phyloP scores from a whole-genome alignment of 2,888 invertebrate species.

The Crematogaster levior region DNA sequence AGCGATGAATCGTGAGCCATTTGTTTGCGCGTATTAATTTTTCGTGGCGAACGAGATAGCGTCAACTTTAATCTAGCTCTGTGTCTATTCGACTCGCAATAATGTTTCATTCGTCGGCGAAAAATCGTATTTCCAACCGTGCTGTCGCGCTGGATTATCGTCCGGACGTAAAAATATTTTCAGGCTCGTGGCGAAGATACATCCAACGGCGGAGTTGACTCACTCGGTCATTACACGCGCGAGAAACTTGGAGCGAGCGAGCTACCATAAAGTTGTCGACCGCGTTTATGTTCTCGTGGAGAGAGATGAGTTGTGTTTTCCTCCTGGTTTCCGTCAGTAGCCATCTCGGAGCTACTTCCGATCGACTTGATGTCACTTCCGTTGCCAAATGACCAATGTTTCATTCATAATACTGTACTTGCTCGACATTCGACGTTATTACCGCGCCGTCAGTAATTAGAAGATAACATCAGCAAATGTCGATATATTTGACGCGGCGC shows the following conservation, averaged over 20 bases:
- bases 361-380: slow-evolving; percentile 49
- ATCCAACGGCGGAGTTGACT: not conserved
- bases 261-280: slow-evolving; percentile 37
- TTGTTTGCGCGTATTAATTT: slow-evolving; percentile 10
- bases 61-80: slow-evolving; percentile 17
- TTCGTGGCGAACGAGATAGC: not conserved
- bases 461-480: not conserved
- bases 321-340: slow-evolving; percentile 40
- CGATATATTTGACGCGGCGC: not conserved
- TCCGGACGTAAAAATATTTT: slow-evolving; percentile 29
- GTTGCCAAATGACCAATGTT: slow-evolving; percentile 45
- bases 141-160: slow-evolving; percentile 16
- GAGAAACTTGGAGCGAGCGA: slow-evolving; percentile 17
- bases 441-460: slow-evolving; percentile 42
- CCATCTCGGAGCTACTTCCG: slow-evolving; percentile 46
- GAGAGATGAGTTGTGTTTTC: slow-evolving; percentile 42
- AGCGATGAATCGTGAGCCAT: not conserved
- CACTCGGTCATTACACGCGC: slow-evolving; percentile 24
- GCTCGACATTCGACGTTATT: slow-evolving; percentile 19
- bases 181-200: not conserved
- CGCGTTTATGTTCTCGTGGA: slow-evolving; percentile 20
- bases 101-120: slow-evolving; percentile 33
- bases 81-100: not conserved
- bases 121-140: not conserved
- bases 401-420: slow-evolving; percentile 35